Evolutionary conservation across 2,797 vertebrate genomes (phyloP).

Genomic region (Etheostoma nigrum): DNA sequence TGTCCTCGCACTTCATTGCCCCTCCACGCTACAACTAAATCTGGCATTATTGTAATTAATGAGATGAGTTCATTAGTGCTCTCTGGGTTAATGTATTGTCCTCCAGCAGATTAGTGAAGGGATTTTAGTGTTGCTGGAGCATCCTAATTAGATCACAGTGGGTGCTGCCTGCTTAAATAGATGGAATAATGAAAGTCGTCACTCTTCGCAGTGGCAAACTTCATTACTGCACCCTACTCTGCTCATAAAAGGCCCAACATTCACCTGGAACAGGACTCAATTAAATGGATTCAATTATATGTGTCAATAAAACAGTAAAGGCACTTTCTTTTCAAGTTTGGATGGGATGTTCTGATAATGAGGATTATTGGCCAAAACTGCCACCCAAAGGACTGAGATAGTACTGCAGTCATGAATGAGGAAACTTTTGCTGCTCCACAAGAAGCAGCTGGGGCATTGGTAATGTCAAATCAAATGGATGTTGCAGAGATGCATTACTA

Average conservation of each 20-base stretch:
- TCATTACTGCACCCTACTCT: constrained; percentile 56
- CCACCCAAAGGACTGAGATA: constrained; percentile 49
- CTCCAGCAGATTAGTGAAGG: constrained; percentile 72
- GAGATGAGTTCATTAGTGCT: constrained; percentile 76
- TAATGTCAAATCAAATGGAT: neutral
- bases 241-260: constrained; percentile 50
- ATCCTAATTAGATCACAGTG: constrained; percentile 80
- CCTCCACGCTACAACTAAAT: constrained; percentile 44
- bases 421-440: no score
- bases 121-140: constrained; percentile 58
- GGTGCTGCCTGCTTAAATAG: constrained; percentile 64
- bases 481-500: neutral
- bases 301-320: constrained; percentile 55
- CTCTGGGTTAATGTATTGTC: constrained; percentile 78
- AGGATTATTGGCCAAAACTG: constrained; percentile 48
- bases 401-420: constrained; percentile 34
- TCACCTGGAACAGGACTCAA: constrained; percentile 63
- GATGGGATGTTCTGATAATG: neutral
- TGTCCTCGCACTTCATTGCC: constrained; percentile 51
- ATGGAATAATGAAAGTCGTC: constrained; percentile 75
- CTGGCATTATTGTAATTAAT: constrained; percentile 75
- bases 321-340: constrained; percentile 21
- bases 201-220: constrained; percentile 67
- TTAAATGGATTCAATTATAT: constrained; percentile 57
- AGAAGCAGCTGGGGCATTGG: neutral